These are phyloP conservation scores for Sisor rabdophorus DNA, from an alignment of 2,113 vertebrate species.

Conservation along the genomic window DNA sequence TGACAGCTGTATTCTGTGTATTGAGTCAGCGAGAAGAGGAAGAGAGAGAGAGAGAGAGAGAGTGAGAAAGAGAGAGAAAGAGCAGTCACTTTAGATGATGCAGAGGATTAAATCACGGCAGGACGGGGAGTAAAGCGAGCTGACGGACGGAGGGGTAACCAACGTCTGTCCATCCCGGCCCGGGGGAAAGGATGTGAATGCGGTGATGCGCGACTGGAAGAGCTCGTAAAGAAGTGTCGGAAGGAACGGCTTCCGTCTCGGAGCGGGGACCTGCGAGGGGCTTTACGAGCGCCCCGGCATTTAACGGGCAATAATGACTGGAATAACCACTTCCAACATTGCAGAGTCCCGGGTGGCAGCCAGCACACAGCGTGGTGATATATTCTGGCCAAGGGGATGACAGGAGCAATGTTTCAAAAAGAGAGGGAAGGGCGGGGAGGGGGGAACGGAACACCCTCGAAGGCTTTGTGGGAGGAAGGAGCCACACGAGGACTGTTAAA, in stretches of 20 bases:
- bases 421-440: constrained; percentile 62
- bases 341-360: constrained; percentile 58
- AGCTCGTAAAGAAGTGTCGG: constrained; percentile 83
- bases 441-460: constrained; percentile 58
- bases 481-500: not conserved
- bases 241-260: constrained; percentile 81
- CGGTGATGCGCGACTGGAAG: constrained; percentile 63
- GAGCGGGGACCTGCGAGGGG: constrained; percentile 72
- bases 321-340: constrained; percentile 76
- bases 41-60: constrained; percentile 32
- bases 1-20: constrained; percentile 83
- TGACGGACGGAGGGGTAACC: constrained; percentile 76
- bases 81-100: constrained; percentile 89
- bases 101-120: constrained; percentile 92
- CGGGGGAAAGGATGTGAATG: constrained; percentile 42
- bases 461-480: constrained; percentile 49
- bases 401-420: constrained; percentile 68
- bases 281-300: constrained; percentile 79
- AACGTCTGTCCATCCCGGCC: constrained; percentile 70
- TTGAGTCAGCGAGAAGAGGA: constrained; percentile 31
- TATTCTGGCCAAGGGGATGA: constrained; percentile 65
- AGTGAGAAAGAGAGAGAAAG: constrained; percentile 65
- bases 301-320: constrained; percentile 80
- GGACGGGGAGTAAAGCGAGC: constrained; percentile 60
- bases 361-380: constrained; percentile 58